Evolutionary conservation across 2,888 invertebrate genomes (phyloP).

Genomic region (Criorhina ranunculi): DNA sequence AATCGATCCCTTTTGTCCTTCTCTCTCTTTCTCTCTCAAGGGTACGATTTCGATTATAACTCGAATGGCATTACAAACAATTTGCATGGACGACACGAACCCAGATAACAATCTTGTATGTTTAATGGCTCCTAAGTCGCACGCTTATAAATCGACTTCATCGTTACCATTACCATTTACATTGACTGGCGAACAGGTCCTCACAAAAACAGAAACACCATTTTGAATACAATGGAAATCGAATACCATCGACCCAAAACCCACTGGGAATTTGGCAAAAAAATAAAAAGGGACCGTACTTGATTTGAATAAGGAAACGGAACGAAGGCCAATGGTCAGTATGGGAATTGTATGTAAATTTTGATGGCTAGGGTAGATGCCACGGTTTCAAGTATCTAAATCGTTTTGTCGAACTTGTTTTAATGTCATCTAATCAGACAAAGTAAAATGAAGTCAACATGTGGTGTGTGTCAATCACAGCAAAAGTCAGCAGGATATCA

Average conservation of each 20-base stretch:
- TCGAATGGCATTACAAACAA: constrained; percentile 54
- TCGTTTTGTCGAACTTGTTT: too few relatives aligned
- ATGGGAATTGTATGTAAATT: constrained; percentile 40
- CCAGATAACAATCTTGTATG: constrained; percentile 56
- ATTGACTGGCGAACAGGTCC: background rate
- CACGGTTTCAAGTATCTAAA: background rate
- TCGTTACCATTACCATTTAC: constrained; percentile 18
- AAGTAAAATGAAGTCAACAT: too few relatives aligned
- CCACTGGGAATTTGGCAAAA: constrained; percentile 7
- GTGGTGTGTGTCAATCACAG: too few relatives aligned
- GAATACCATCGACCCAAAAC: constrained; percentile 7
- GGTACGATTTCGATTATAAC: constrained; percentile 60
- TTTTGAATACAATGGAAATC: constrained; percentile 45
- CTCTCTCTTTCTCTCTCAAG: constrained; percentile 9
- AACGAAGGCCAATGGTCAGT: constrained; percentile 24
- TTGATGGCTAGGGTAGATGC: background rate
- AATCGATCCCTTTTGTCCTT: constrained; percentile 41
- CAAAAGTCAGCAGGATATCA: too few relatives aligned
- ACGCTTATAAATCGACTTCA: constrained; percentile 55
- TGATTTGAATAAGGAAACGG: constrained; percentile 23
- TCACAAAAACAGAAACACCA: constrained; percentile 19
- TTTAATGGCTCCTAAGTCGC: constrained; percentile 55
- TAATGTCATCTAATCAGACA: background rate
- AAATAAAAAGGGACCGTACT: background rate
- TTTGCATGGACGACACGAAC: constrained; percentile 60